Evolutionary conservation across 2,888 invertebrate species (phyloP), one percentile per base, ranked within the genome.

Genomic region (Trachelus iudaicus): DNA sequence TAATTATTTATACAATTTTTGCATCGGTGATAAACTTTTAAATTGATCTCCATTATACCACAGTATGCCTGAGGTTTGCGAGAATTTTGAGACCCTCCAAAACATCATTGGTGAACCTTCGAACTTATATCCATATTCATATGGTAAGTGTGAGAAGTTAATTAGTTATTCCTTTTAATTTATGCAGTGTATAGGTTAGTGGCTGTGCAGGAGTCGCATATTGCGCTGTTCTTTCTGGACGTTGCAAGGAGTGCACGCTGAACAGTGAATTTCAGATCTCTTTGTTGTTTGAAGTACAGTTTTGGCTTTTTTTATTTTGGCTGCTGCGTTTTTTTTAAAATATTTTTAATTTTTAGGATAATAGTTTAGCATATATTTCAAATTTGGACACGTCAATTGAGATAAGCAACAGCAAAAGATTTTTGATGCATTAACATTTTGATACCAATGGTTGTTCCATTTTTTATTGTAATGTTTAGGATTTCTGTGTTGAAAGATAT

Each of bases 31-130:
- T 56, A 56, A 56, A 23, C 23, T 40, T 73, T 71, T 15, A 73
- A 73, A 11, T 15, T 56, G 12, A 73, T 71, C 33, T 35, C 34
- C 69, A 11, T 40, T 23, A 30, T 40, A 37, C 6, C 1, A 73
- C 76, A 71, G 40, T 23, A 79, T 79, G 79, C 77, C 79, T 30
- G 76, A 75, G 12, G 35, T 73, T 34, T 79, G 75, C n/a, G 68
- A 76, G 4, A 76, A 79, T 73, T 71, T 78, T 0, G 34, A 76
- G 40, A n/a, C 69, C n/a, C 68, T 76, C 40, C 68, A 73, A 11
- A 75, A 73, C 30, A 31, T 69, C 11, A 34, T 78, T 34, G 31
- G 33, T 12, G 80, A 77, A 37, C 9, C 4, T 23, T 13, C 37
- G 12, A 77, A 40, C 56, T 77, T 75, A 35, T 77, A 77, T 69